These are phyloP conservation scores for Lates japonicus DNA, from an alignment of 2,797 vertebrate species.

Conservation along the genomic window DNA sequence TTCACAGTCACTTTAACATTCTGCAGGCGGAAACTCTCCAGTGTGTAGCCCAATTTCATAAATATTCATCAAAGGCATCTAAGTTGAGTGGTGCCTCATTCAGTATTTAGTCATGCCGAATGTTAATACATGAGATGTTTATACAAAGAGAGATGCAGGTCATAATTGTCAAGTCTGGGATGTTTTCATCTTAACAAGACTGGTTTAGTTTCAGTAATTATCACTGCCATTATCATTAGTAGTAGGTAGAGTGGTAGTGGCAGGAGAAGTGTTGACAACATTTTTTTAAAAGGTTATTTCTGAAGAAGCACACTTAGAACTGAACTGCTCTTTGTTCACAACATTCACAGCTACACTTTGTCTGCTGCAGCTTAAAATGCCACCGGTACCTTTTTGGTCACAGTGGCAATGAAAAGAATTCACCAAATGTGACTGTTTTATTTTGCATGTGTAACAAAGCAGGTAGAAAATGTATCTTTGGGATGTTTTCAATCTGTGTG, in stretches of 20 bases:
- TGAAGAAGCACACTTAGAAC: background rate
- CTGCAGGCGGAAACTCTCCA: slow-evolving; percentile 49
- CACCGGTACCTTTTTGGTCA: background rate
- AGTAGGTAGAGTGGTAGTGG: background rate
- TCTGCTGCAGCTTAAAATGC: background rate
- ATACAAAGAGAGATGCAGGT: slow-evolving; percentile 37
- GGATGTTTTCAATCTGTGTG: background rate
- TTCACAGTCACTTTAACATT: slow-evolving; percentile 55
- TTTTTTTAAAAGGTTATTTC: slow-evolving; percentile 17
- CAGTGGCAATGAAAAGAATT: background rate
- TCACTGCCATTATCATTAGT: slow-evolving; percentile 9
- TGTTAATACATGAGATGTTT: slow-evolving; percentile 51
- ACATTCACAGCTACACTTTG: slow-evolving; percentile 6
- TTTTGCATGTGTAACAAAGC: background rate
- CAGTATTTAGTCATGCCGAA: slow-evolving; percentile 53
- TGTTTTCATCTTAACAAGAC: slow-evolving; percentile 41
- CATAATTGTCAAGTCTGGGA: slow-evolving; percentile 33
- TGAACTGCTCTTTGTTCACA: background rate
- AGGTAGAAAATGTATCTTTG: background rate
- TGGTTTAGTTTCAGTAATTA: slow-evolving; percentile 22
- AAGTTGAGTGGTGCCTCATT: slow-evolving; percentile 57
- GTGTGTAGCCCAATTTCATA: slow-evolving; percentile 45
- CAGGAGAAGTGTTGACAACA: background rate
- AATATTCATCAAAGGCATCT: slow-evolving; percentile 66
- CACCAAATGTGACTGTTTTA: background rate